Evolutionary conservation across 2,113 vertebrate genomes (phyloP), one percentile per base, ranked within the genome.

Genomic region (Tetraodon nigroviridis): DNA sequence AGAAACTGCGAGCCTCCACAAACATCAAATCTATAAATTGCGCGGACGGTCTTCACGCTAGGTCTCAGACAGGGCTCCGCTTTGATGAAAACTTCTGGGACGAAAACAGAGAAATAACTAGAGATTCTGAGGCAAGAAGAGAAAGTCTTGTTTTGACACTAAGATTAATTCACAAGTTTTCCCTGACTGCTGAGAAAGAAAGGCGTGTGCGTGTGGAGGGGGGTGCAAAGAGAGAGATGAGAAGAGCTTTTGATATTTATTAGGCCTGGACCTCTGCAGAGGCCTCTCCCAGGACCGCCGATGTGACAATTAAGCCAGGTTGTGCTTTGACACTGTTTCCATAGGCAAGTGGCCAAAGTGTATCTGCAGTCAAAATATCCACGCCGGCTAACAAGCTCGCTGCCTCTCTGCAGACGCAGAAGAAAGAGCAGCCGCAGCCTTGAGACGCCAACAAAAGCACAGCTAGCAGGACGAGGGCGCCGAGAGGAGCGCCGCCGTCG

Each of bases 301-400:
- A 94, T 93, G 92, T 89, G 94, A 94, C 95, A 98, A 98, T 99
- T 99, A 98, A 91, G 92, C 91, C 93, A 92, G 94, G 94, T 95
- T 94, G 93, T 89, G 89, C 93, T 93, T 94, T 93, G 93, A 94
- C 94, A 93, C 88, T 92, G 92, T 95, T 94, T 93, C 94, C 92
- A 94, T 92, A 95, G 93, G 94, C 94, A 96, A 95, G 93, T 95
- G 93, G 92, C 93, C 93, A 92, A 92, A 92, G 93, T 92, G 88
- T 92, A 92, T 93, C 92, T 90, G 61, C 91, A 95, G 94, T 96
- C 93, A 92, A 92, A 94, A 93, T 94, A 94, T 93, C 94, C 91
- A 92, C 92, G 92, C 90, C 92, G 90, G 92, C 93, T 98, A 99
- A 99, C 94, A 97, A 98, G 95, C 93, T 95, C 88, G 91, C 94